A percentile compares a stretch with the other conserved stretches of the same genome.
phyloP scores from a whole-genome alignment of 2,888 invertebrate species.

The Nomada flava region DNA sequence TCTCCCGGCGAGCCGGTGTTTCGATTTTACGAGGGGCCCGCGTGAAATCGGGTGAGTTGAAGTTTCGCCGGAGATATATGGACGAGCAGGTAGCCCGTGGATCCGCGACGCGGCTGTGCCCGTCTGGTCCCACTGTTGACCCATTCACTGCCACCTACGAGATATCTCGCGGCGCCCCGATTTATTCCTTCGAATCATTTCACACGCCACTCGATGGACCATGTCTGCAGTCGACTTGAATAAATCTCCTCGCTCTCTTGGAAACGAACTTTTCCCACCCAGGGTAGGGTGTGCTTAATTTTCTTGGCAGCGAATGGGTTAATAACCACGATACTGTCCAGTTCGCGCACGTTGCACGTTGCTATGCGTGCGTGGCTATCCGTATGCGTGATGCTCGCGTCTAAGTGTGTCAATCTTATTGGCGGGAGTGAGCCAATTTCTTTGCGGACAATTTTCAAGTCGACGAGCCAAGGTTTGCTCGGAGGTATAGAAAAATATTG shows the following conservation, averaged over 20 bases:
- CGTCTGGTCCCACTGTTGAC: too few species aligned
- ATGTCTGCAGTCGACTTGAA: too few species aligned
- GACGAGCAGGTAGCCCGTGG: conserved; percentile 39
- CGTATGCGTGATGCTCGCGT: conserved; percentile 29
- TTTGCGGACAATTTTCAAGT: neutral
- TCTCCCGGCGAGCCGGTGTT: neutral
- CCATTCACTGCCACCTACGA: too few species aligned
- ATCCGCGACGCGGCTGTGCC: conserved; percentile 1
- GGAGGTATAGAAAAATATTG: too few species aligned
- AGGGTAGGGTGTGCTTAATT: too few species aligned
- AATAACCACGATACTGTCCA: conserved; percentile 55
- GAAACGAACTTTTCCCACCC: too few species aligned
- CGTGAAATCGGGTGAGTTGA: conserved; percentile 33
- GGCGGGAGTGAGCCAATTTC: neutral
- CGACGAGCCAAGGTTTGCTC: too few species aligned
- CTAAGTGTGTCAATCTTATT: neutral
- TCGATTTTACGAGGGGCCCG: conserved; percentile 6
- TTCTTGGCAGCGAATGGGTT: neutral
- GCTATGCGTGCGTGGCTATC: conserved; percentile 12
- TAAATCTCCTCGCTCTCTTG: too few species aligned
- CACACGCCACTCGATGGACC: too few species aligned
- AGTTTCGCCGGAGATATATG: conserved; percentile 37
- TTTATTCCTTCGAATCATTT: too few species aligned
- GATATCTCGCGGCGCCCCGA: too few species aligned
- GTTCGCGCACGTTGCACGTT: conserved; percentile 40